Evolutionary conservation across 2,113 vertebrate genomes (phyloP).

Genomic region (Phodopus roborovskii): DNA sequence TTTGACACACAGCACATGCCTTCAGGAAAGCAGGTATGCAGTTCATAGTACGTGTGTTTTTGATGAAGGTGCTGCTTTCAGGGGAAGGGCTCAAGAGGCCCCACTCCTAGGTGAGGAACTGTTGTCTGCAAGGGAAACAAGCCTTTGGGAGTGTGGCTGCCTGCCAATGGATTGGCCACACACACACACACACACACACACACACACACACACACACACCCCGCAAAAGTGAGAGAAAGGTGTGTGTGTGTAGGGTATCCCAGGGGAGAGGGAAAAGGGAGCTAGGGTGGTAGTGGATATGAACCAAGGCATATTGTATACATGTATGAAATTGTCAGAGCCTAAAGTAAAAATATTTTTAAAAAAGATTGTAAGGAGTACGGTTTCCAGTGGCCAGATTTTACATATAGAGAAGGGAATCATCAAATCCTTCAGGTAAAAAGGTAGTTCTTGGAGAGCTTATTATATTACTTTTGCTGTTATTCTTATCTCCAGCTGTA

Average conservation of each 20-base stretch:
- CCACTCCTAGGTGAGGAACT: background rate
- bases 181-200: background rate
- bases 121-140: background rate
- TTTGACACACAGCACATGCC: background rate
- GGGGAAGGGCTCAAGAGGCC: background rate
- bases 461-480: background rate
- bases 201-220: background rate
- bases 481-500: background rate
- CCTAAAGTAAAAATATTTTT: background rate
- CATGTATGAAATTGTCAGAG: background rate
- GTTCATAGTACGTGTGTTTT: background rate
- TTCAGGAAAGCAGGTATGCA: background rate
- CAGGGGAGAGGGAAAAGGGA: background rate
- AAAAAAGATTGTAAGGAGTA: background rate
- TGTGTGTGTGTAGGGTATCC: background rate
- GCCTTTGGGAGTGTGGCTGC: background rate
- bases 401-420: background rate
- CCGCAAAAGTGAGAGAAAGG: too few relatives aligned
- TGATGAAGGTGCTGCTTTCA: background rate
- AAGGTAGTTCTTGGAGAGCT: background rate
- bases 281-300: background rate
- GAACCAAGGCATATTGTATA: background rate
- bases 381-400: conserved; percentile 11
- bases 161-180: background rate
- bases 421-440: background rate